Base-by-base conservation (phyloP, 2,113 vertebrate species). In the Alouatta palliata region DNA sequence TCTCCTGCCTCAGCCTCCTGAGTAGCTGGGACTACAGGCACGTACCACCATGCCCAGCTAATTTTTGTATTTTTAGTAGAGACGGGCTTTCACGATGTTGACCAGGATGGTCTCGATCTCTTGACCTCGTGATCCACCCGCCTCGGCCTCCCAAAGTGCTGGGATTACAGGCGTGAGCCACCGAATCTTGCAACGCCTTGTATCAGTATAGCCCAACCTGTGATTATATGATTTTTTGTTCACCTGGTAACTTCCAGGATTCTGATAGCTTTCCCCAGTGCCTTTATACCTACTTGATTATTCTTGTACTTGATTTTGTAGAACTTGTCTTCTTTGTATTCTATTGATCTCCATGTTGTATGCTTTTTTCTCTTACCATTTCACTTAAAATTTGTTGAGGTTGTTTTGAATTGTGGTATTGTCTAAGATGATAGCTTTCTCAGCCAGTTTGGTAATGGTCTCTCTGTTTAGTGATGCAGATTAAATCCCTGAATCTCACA, bases 251-350 rank as follows among this genome's bases (percentile, higher is more conserved):
- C 43, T 90, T 40, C 52, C 70, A 87, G 79, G 32, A 93, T 64
- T 89, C 56, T 64, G 61, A 68, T 2, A 56, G 21, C 40, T 71
- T 96, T 91, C 49, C 25, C 52, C 70, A 25, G 54, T 96, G 85
- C 70, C 23, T 86, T 87, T 96, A 66, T 49, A 88, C 35, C n/a
- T 94, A 66, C 14, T 70, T 30, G 45, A 58, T 95, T 85, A 54
- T n/a, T 71, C 76, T 83, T 91, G 25, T 81, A 80, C 32, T 88
- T 97, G 83, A 86, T 89, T 95, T 73, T 93, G 30, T 95, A 91
- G 82, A 97, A 94, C 88, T 96, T 96, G 95, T 98, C 94, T 96
- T 95, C 81, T 94, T 96, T 85, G 45, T 81, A 76, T 40, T 96
- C 12, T 82, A 14, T 90, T 91, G 68, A 96, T 90, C 40, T 96